Conservation (phyloP, 2,888 invertebrate genomes). For the Griposia aprilina region DNA sequence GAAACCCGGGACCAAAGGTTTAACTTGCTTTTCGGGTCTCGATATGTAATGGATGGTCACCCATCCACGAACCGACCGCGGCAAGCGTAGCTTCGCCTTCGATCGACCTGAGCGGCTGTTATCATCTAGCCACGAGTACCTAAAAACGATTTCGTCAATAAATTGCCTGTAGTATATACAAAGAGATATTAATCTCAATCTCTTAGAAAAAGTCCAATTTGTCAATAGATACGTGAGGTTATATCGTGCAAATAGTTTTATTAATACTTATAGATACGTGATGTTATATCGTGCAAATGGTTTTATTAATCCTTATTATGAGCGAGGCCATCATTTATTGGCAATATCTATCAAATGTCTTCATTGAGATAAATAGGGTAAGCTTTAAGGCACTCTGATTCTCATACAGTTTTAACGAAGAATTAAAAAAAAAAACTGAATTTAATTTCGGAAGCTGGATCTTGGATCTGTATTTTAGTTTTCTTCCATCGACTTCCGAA, state of each 20-base stretch:
- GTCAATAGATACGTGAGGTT: conserved; percentile 14
- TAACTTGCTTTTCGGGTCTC: no score
- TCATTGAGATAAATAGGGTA: no score
- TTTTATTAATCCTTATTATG: conserved; percentile 38
- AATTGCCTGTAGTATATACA: neutral
- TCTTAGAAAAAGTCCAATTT: conserved; percentile 37
- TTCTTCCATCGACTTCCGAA: no score
- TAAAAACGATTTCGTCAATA: neutral
- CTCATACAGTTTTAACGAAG: neutral
- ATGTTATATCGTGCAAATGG: conserved; percentile 32
- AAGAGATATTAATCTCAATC: conserved; percentile 27
- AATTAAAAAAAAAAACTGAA: neutral
- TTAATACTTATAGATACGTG: conserved; percentile 25
- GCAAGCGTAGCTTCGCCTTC: no score
- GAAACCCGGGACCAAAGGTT: no score
- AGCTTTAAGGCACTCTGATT: no score
- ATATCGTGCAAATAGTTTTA: conserved; percentile 41
- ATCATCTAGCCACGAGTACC: no score
- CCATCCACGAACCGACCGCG: no score
- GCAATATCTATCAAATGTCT: conserved; percentile 24
- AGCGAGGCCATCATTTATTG: conserved; percentile 38
- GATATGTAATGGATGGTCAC: no score
- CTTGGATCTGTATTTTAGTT: no score
- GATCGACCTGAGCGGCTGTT: no score
- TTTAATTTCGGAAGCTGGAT: no score